phyloP scores from a whole-genome alignment of 1,140 invertebrate genomes.

The Ceratosolen solmsi region DNA sequence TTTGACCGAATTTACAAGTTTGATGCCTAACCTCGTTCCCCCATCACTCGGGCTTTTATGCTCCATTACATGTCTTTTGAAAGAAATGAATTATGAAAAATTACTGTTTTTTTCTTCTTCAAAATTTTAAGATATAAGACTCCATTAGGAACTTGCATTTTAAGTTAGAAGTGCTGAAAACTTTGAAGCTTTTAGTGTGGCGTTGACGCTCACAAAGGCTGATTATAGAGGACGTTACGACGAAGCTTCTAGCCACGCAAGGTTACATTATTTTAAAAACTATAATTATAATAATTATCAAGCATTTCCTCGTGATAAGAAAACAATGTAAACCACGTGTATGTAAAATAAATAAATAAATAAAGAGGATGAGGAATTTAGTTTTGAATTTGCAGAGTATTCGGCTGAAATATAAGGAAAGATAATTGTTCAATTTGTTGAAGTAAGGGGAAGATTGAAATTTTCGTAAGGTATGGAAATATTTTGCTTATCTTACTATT shows the following conservation, averaged over 20 bases:
- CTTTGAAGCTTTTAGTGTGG: slow-evolving; percentile 14
- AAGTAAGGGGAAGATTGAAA: too few species aligned
- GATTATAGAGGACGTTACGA: not conserved
- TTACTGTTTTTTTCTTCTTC: not conserved
- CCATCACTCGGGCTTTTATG: not conserved
- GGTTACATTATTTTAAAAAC: slow-evolving; percentile 35
- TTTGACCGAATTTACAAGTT: too few species aligned
- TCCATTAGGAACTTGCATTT: slow-evolving; percentile 13
- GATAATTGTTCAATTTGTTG: too few species aligned
- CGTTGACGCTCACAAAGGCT: not conserved
- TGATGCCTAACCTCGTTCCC: too few species aligned
- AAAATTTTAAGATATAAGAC: not conserved
- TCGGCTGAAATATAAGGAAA: too few species aligned
- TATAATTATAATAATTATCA: slow-evolving; percentile 42
- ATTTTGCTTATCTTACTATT: too few species aligned
- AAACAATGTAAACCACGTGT: not conserved
- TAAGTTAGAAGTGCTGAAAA: not conserved
- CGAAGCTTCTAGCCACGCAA: slow-evolving; percentile 26
- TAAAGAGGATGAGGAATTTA: too few species aligned
- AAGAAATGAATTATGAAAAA: slow-evolving; percentile 15
- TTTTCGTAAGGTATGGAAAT: too few species aligned
- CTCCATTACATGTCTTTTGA: not conserved
- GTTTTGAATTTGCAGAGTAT: too few species aligned
- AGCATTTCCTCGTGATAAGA: slow-evolving; percentile 16
- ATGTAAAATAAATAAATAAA: too few species aligned